These are phyloP conservation scores for Peribatodes rhomboidaria DNA, from an alignment of 2,888 invertebrate genomes.

Conservation along the genomic window DNA sequence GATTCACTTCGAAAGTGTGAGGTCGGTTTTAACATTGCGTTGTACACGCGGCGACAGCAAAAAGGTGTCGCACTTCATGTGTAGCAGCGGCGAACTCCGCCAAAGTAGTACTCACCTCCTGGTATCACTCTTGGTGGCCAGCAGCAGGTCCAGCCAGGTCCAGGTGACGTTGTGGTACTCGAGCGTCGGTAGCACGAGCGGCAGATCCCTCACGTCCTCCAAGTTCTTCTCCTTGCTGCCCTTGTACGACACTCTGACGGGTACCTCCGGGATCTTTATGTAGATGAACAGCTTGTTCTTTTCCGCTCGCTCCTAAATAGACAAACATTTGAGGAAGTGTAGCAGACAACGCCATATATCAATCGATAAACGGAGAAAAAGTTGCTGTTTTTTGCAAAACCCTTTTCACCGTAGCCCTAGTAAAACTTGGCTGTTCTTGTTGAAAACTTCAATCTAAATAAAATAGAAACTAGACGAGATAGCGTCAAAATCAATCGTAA, in stretches of 20 bases:
- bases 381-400: too few relatives aligned
- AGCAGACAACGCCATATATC: background rate
- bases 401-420: too few relatives aligned
- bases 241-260: constrained; percentile 96
- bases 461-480: too few relatives aligned
- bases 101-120: constrained; percentile 94
- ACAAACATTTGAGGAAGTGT: background rate
- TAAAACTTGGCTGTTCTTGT: too few relatives aligned
- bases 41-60: too few relatives aligned
- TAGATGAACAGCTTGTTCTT: constrained; percentile 99
- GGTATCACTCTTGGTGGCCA: constrained; percentile 98
- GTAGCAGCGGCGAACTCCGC: too few relatives aligned
- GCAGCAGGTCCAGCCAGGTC: constrained; percentile 99
- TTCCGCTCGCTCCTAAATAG: constrained; percentile 95
- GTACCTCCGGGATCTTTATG: constrained; percentile 99
- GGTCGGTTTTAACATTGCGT: too few relatives aligned
- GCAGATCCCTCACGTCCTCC: constrained; percentile 97
- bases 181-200: constrained; percentile 96
- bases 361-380: background rate
- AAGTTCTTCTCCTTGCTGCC: constrained; percentile 99
- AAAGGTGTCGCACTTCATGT: too few relatives aligned
- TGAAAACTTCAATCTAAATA: too few relatives aligned
- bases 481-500: too few relatives aligned
- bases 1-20: too few relatives aligned
- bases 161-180: constrained; percentile 99